A percentile compares a stretch with the other conserved stretches of the same genome.
Evolutionary conservation across 2,888 invertebrate species (phyloP).

Genomic region (Proisotoma minuta): DNA sequence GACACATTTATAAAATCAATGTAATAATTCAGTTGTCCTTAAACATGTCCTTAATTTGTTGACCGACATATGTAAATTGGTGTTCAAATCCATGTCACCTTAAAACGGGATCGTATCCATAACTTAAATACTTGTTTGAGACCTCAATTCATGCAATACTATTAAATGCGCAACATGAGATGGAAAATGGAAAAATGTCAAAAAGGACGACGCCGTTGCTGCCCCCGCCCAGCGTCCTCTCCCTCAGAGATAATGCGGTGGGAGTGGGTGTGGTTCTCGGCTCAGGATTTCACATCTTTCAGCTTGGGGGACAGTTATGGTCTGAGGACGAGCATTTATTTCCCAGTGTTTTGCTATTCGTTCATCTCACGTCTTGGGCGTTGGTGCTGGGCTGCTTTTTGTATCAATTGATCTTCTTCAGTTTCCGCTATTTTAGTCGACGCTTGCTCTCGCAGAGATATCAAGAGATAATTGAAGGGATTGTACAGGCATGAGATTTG

Average conservation of each 20-base stretch:
- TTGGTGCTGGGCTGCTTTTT: background rate
- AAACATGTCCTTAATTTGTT: no score
- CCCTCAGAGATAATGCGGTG: background rate
- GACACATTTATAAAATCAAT: no score
- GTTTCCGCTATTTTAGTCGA: background rate
- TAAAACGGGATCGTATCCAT: no score
- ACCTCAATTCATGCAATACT: background rate
- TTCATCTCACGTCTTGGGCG: background rate
- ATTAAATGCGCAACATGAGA: background rate
- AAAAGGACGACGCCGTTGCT: background rate
- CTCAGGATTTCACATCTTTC: background rate
- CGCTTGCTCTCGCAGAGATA: background rate
- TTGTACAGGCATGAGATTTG: background rate
- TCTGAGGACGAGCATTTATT: background rate
- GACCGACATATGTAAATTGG: no score
- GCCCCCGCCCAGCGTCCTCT: no score
- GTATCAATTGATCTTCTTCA: background rate
- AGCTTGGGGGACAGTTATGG: background rate
- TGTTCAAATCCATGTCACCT: no score
- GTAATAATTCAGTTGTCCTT: no score
- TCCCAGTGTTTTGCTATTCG: background rate
- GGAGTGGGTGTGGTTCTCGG: background rate
- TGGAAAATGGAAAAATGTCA: background rate
- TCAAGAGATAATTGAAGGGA: background rate
- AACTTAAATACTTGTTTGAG: no score